Evolutionary conservation across 2,888 invertebrate genomes (phyloP).

Genomic region (Leptinotarsa peninsularis): DNA sequence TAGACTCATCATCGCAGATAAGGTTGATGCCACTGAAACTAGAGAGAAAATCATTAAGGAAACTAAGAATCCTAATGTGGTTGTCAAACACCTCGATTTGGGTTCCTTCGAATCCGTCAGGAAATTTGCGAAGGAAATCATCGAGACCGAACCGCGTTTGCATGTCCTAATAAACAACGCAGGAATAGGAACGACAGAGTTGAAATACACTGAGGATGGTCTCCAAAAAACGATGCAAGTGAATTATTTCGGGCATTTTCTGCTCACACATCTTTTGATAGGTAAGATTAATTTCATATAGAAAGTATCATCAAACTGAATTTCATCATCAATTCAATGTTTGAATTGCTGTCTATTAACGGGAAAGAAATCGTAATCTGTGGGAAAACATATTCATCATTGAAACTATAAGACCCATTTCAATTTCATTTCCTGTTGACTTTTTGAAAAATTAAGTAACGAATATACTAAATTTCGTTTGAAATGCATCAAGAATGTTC

Average conservation of each 20-base stretch:
- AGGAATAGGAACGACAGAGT: conserved; percentile 68
- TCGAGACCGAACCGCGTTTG: conserved; percentile 68
- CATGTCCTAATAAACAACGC: conserved; percentile 77
- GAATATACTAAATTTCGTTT: too few species aligned
- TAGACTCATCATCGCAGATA: conserved; percentile 69
- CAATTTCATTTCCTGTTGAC: too few species aligned
- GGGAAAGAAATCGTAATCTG: too few species aligned
- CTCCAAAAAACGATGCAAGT: conserved; percentile 75
- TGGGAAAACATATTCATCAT: too few species aligned
- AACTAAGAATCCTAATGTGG: conserved; percentile 60
- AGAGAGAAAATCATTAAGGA: conserved; percentile 56
- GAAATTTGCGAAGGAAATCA: conserved; percentile 72
- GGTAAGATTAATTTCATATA: conserved; percentile 55
- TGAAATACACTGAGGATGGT: conserved; percentile 71
- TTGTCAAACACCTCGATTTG: conserved; percentile 67
- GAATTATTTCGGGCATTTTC: conserved; percentile 79
- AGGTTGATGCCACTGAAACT: conserved; percentile 58
- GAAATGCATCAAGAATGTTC: too few species aligned
- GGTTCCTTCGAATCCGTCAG: conserved; percentile 70
- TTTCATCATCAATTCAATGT: too few species aligned
- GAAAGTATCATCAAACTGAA: too few species aligned
- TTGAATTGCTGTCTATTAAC: too few species aligned
- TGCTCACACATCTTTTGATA: conserved; percentile 75
- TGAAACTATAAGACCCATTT: too few species aligned
- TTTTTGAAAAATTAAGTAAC: too few species aligned